These are phyloP conservation scores for Neoitamus cyanurus DNA, from an alignment of 2,888 invertebrate genomes.

Conservation along the genomic window DNA sequence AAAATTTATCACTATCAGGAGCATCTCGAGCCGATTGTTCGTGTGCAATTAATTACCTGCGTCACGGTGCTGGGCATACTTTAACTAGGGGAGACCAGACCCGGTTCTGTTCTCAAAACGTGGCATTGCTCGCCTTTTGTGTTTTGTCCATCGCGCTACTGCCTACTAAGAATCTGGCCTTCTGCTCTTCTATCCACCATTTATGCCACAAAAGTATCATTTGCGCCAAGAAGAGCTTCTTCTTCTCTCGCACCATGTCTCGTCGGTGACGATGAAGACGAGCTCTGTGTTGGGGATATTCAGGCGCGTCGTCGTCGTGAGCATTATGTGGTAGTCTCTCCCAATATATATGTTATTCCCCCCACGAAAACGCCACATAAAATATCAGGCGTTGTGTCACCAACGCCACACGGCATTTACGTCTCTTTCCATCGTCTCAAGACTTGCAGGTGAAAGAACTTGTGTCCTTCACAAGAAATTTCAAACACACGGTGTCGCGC, in stretches of 20 bases:
- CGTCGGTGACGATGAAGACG: neutral
- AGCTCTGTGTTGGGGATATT: neutral
- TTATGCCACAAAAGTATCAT: neutral
- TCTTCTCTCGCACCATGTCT: neutral
- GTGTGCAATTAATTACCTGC: neutral
- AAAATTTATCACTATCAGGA: neutral
- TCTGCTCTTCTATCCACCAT: neutral
- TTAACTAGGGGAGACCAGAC: neutral
- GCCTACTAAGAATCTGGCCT: neutral
- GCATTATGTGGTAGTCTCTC: neutral
- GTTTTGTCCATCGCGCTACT: neutral
- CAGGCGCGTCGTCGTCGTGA: neutral
- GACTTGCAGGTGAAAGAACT: conserved; percentile 52
- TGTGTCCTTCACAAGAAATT: conserved; percentile 51
- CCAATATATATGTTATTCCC: neutral
- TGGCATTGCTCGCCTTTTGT: neutral
- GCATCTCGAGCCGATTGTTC: neutral
- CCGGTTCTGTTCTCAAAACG: neutral
- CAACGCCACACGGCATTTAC: conserved; percentile 16
- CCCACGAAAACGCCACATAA: conserved; percentile 18
- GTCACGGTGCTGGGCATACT: neutral
- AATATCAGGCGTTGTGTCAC: conserved; percentile 25
- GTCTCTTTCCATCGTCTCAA: conserved; percentile 20
- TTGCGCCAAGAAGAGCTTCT: neutral
- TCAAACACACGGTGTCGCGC: neutral